phyloP scores from a whole-genome alignment of 2,888 invertebrate species.

The Oxystoma pomonae region DNA sequence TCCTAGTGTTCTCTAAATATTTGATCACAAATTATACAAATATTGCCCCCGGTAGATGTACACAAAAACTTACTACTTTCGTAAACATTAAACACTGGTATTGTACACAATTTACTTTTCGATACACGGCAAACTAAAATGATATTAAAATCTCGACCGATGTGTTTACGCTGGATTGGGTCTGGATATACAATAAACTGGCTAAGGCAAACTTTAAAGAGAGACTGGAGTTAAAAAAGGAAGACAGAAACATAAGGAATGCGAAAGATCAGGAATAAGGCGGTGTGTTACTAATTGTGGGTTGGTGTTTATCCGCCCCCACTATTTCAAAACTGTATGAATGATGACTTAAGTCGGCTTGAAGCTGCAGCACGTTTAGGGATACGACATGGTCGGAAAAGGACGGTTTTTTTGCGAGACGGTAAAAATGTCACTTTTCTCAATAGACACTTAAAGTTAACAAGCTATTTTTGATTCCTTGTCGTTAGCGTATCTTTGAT shows the following conservation, averaged over 20 bases:
- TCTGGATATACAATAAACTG: background rate
- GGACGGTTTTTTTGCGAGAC: too few species aligned
- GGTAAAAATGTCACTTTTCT: too few species aligned
- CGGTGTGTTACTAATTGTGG: background rate
- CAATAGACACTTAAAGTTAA: too few species aligned
- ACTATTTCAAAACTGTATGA: too few species aligned
- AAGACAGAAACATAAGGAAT: background rate
- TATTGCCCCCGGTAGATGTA: too few species aligned
- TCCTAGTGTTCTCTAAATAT: slow-evolving; percentile 34
- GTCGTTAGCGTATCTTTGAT: too few species aligned
- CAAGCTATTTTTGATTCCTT: too few species aligned
- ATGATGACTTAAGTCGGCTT: too few species aligned
- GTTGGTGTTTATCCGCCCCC: background rate
- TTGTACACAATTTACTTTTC: background rate
- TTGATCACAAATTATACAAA: background rate
- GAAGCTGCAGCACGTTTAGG: too few species aligned
- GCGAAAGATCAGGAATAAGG: background rate
- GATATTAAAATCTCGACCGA: background rate
- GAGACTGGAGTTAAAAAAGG: background rate
- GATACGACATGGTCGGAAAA: too few species aligned
- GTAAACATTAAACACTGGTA: background rate
- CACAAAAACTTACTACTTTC: background rate
- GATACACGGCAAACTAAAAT: background rate
- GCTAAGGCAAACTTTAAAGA: background rate
- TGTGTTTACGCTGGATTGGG: background rate